Evolutionary conservation across 1,140 invertebrate genomes (phyloP).

Genomic region (Lanistes nyassanus): DNA sequence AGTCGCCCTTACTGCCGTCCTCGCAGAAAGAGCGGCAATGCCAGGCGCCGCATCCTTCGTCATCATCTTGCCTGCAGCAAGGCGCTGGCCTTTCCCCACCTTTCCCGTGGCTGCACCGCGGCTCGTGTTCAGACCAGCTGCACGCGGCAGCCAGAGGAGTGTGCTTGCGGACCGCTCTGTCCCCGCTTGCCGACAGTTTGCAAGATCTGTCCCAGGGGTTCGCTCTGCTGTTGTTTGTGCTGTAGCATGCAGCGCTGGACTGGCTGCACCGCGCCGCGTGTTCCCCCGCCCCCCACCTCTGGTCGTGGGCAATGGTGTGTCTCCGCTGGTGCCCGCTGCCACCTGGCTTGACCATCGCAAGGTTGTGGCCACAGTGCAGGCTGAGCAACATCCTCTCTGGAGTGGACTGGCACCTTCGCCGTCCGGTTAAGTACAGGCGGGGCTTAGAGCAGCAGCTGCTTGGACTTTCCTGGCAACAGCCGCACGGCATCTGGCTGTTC

Average conservation of each 20-base stretch:
- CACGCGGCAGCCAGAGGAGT: too few relatives aligned
- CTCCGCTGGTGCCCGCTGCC: not conserved
- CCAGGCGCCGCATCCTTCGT: too few relatives aligned
- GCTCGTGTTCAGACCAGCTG: too few relatives aligned
- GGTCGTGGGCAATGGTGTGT: not conserved
- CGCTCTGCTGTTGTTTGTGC: not conserved
- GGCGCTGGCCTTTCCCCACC: too few relatives aligned
- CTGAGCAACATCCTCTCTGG: conserved; percentile 14
- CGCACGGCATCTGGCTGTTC: too few relatives aligned
- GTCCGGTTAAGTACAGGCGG: not conserved
- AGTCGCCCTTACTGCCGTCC: too few relatives aligned
- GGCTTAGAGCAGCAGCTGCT: too few relatives aligned
- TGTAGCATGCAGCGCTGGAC: not conserved
- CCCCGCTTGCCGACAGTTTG: not conserved
- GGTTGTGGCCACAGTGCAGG: conserved; percentile 17
- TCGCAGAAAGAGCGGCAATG: too few relatives aligned
- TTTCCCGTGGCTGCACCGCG: too few relatives aligned
- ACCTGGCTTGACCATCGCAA: not conserved
- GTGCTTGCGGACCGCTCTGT: too few relatives aligned
- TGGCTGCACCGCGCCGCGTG: not conserved
- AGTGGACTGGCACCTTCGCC: conserved; percentile 3
- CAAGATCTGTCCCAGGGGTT: not conserved
- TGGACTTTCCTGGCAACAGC: too few relatives aligned
- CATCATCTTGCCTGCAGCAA: too few relatives aligned
- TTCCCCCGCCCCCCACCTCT: not conserved